Evolutionary conservation across 2,888 invertebrate species (phyloP).

Genomic region (Troglohyphantes excavatus): DNA sequence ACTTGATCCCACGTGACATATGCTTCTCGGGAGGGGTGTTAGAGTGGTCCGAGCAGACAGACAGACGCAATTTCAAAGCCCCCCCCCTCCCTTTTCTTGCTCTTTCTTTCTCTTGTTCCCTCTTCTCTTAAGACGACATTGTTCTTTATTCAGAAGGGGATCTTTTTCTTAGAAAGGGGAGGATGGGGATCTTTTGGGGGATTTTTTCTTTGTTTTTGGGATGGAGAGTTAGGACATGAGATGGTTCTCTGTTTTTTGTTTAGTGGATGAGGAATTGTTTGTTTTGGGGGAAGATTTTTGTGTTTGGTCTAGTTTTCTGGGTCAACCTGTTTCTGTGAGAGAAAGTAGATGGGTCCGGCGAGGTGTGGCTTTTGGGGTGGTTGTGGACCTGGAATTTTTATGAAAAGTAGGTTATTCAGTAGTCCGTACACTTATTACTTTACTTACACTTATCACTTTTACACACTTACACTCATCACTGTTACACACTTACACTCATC

Average conservation of each 20-base stretch:
- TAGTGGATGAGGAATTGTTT: no score
- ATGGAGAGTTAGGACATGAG: slow-evolving; percentile 7
- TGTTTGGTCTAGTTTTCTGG: not conserved
- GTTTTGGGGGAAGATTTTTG: slow-evolving; percentile 1
- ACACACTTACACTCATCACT: no score
- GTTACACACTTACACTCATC: no score
- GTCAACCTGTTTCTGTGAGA: no score
- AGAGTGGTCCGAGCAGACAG: slow-evolving; percentile 3
- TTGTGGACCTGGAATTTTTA: no score
- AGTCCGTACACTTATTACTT: no score
- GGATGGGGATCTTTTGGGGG: not conserved
- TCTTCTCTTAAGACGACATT: slow-evolving; percentile 25
- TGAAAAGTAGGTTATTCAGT: no score
- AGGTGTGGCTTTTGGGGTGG: no score
- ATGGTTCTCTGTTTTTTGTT: not conserved
- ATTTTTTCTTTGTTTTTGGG: not conserved
- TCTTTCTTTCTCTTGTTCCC: slow-evolving; percentile 14
- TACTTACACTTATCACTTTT: no score
- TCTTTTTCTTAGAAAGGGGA: no score
- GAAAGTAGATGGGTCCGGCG: no score
- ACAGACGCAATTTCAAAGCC: slow-evolving; percentile 61
- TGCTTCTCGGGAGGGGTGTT: slow-evolving; percentile 42
- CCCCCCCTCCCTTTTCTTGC: slow-evolving; percentile 22
- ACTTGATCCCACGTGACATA: slow-evolving; percentile 69
- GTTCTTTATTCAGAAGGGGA: not conserved